Conservation (phyloP, 2,888 invertebrate genomes). For the Apomyelois bistriatella region DNA sequence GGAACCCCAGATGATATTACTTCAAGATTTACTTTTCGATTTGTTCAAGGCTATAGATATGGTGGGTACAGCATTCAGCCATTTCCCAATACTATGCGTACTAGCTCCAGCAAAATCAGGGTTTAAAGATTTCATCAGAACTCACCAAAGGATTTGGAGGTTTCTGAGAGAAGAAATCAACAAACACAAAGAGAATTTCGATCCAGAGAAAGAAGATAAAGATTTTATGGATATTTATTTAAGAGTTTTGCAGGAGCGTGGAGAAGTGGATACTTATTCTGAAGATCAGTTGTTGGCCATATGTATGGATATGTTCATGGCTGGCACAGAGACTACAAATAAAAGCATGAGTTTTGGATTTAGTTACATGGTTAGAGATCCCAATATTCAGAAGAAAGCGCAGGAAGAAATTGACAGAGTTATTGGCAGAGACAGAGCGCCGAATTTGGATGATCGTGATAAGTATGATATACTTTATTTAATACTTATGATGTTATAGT, state of each 20-base stretch:
- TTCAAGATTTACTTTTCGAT: conserved; percentile 85
- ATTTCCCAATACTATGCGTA: conserved; percentile 86
- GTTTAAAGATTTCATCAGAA: conserved; percentile 85
- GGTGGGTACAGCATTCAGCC: conserved; percentile 89
- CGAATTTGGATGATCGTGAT: conserved; percentile 84
- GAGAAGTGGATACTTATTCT: conserved; percentile 78
- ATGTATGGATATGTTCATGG: conserved; percentile 92
- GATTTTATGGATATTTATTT: conserved; percentile 92
- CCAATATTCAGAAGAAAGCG: conserved; percentile 86
- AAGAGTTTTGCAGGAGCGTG: conserved; percentile 81
- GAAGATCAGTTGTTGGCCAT: conserved; percentile 89
- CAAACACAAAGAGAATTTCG: conserved; percentile 83
- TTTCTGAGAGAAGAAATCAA: conserved; percentile 86
- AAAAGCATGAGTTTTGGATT: conserved; percentile 89
- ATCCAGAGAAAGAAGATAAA: conserved; percentile 80
- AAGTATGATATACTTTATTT: conserved; percentile 68
- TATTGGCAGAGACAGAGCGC: conserved; percentile 84
- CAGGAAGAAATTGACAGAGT: conserved; percentile 89
- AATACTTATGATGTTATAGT: too few relatives aligned
- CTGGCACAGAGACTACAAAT: conserved; percentile 92
- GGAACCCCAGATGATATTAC: conserved; percentile 83
- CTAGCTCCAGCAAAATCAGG: conserved; percentile 88
- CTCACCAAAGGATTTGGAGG: conserved; percentile 85
- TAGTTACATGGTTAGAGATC: conserved; percentile 85
- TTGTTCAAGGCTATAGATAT: conserved; percentile 88